Evolutionary conservation across 1,140 invertebrate species (phyloP), one percentile per base, ranked within the genome.

Genomic region (Drosophila seguyi): DNA sequence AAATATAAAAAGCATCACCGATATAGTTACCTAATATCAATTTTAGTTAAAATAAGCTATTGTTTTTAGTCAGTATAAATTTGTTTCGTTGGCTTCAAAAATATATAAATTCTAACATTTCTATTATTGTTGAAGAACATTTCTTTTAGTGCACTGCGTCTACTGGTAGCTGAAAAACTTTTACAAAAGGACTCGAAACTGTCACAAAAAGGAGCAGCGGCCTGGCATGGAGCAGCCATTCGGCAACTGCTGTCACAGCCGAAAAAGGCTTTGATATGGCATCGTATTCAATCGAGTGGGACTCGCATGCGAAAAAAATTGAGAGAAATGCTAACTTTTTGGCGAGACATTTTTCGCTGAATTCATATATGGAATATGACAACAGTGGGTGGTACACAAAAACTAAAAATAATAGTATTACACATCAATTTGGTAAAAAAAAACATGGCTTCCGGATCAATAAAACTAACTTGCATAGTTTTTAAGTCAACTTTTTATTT

Each of bases 161-260:
- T 53, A 34, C 18, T 61, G 39, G 48, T 58, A 27, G 53, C 74
- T 41, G 75, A n/a, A 55, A 77, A 77, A 77, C 57, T 77, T 38
- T 36, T 45, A 68, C 39, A 75, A 88, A 88, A 74, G 84, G 68
- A 88, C 84, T 88, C 84, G 76, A 90, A 88, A 78, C 77, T 88
- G 85, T 88, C 84, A 88, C 85, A 69, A 84, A 88, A 90, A 90
- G 76, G 80, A 77, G 80, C 75, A 82, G 67, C 57, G 75, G 67
- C 57, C 29, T 27, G 45, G 63, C 62, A 67, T 60, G 62, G 63
- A 76, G 73, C 63, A 68, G 56, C 56, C 66, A 52, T 65, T 66
- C 61, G 45, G 60, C 47, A 25, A 72, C 57, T 53, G 67, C 71
- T 61, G 71, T 53, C 57, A 53, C 39, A 39, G 57, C 39, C 53